Evolutionary conservation across 1,140 invertebrate genomes (phyloP), one percentile per base, ranked within the genome.

Genomic region (Drosophila ficusphila): DNA sequence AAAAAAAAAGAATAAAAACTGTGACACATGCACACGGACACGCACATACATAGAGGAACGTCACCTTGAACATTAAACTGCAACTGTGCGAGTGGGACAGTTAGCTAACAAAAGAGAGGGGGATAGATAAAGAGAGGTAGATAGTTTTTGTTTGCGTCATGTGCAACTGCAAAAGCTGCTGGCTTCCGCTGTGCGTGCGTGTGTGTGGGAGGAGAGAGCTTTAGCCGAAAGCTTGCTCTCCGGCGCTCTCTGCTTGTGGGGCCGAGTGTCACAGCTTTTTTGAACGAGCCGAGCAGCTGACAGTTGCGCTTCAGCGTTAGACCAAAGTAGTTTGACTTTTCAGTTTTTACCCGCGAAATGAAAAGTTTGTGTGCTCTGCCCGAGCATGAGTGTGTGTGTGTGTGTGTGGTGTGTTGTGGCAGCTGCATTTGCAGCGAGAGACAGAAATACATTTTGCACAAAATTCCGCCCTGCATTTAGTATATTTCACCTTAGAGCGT

Each of bases 401-500:
- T 27, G 54, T 42, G 34, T 52, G 29, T 25, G 27, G 27, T 29
- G 49, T 57, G 42, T 60, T 52, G 68, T 75, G 58, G 82, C 69
- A 77, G 57, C 72, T 76, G 79, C 79, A 81, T n/a, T 69, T 73
- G 79, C 76, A 72, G 70, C 67, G 52, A 36, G 61, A 81, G 61
- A 81, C 81, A 76, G 62, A 85, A 85, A 86, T 86, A 86, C 61
- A 82, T 61, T 73, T 76, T 48, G 52, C 44, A 58, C 64, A 78
- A 54, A 79, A 67, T 69, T 64, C 70, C 39, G 73, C 57, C 58
- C 57, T 51, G 62, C 71, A 51, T 61, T 64, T 90, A 90, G 86
- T 90, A 90, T 90, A 90, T 88, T 90, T 90, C 86, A 90, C 86
- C 86, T 90, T 90, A 73, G 86, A 57, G 72, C 64, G 86, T 90